Conservation (phyloP, 2,113 vertebrate genomes). For the Caretta caretta region DNA sequence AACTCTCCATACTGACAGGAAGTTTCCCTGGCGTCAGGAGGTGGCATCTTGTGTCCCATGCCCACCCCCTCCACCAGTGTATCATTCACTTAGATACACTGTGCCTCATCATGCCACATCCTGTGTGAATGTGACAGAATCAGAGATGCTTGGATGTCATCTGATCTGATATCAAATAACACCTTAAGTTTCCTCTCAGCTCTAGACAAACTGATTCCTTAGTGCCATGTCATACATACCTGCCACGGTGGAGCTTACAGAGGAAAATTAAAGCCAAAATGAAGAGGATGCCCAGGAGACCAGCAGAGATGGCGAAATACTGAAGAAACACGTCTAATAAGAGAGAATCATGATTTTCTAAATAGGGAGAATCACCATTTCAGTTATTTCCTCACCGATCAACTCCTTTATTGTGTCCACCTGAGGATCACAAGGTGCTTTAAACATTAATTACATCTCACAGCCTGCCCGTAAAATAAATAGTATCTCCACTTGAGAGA, state of each 20-base stretch:
- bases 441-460: not conserved
- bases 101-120: not conserved
- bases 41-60: not conserved
- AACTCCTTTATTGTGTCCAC: not conserved
- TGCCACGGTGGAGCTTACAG: conserved; percentile 11
- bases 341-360: not conserved
- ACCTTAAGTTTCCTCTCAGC: not conserved
- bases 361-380: not conserved
- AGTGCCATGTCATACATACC: conserved; percentile 57
- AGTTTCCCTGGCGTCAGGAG: not conserved
- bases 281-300: conserved; percentile 47
- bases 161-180: not conserved
- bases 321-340: not conserved
- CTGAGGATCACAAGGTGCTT: not conserved
- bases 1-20: not conserved
- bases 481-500: not conserved
- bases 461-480: not conserved
- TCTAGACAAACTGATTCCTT: not conserved
- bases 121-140: not conserved
- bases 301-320: rapidly evolving
- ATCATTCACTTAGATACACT: not conserved
- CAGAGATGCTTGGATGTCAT: not conserved
- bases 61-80: not conserved
- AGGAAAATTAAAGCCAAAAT: conserved; percentile 8
- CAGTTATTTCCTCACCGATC: conserved; percentile 3